Evolutionary conservation across 2,797 vertebrate species (phyloP).

Genomic region (Urocyon cinereoargenteus): DNA sequence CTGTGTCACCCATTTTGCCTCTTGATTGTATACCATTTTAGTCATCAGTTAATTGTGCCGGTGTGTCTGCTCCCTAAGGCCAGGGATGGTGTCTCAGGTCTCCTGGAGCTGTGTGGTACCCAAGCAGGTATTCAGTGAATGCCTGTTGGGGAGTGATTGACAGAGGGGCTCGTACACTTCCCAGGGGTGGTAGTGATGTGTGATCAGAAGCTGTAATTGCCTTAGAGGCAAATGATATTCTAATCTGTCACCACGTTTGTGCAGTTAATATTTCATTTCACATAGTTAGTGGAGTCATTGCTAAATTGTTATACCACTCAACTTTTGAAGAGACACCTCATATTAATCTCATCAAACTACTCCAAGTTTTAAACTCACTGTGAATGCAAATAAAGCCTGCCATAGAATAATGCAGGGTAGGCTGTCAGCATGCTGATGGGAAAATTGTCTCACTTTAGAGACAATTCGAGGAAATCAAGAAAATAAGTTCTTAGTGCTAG

Average conservation of each 20-base stretch:
- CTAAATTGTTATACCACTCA: constrained; percentile 66
- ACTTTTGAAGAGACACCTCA: constrained; percentile 69
- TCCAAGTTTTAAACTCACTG: constrained; percentile 54
- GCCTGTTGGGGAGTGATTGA: background rate
- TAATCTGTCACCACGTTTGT: constrained; percentile 65
- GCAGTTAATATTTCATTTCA: constrained; percentile 69
- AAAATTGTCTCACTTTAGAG: constrained; percentile 69
- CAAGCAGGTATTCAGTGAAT: background rate
- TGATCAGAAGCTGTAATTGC: constrained; percentile 63
- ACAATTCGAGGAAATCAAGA: constrained; percentile 61
- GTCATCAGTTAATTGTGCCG: background rate
- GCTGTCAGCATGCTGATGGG: constrained; percentile 49
- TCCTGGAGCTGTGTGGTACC: background rate
- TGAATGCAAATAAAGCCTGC: constrained; percentile 54
- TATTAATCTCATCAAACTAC: constrained; percentile 67
- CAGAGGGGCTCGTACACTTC: background rate
- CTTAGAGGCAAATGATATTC: constrained; percentile 46
- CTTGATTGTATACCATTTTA: background rate
- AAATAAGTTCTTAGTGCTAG: constrained; percentile 54
- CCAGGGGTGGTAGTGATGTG: background rate
- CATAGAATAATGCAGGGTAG: background rate
- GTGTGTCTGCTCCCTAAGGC: background rate
- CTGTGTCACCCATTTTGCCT: background rate
- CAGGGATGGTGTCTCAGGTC: background rate
- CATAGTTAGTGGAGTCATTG: background rate